A percentile compares a stretch with the other conserved stretches of the same genome.
Evolutionary conservation across 2,888 invertebrate genomes (phyloP).

Genomic region (Heliconius sara): DNA sequence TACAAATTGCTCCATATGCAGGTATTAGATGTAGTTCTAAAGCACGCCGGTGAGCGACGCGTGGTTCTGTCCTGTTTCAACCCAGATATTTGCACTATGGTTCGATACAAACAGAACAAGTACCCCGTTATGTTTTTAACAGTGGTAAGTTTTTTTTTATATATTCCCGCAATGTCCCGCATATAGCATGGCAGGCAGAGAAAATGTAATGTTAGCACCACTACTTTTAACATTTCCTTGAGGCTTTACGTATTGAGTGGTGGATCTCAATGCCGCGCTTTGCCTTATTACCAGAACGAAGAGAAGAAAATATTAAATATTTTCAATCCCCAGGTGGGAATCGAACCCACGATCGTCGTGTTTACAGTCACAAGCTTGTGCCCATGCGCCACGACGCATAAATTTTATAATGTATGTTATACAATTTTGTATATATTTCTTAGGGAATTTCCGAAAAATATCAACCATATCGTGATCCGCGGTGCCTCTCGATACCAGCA

Average conservation of each 20-base stretch:
- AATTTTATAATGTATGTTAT: not conserved
- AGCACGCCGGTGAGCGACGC: constrained; percentile 90
- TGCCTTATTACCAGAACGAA: too few species aligned
- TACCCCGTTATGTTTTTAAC: constrained; percentile 98
- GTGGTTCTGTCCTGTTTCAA: constrained; percentile 98
- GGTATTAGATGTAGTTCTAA: constrained; percentile 83
- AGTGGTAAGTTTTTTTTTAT: constrained; percentile 76
- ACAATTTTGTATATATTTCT: constrained; percentile 25
- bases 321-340: not conserved
- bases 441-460: constrained; percentile 84
- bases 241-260: not conserved
- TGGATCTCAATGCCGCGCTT: not conserved
- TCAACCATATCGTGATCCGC: constrained; percentile 91
- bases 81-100: constrained; percentile 97
- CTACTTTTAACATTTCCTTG: too few species aligned
- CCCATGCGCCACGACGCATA: not conserved
- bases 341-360: not conserved
- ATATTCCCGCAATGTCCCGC: not conserved
- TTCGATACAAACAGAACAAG: constrained; percentile 96
- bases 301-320: not conserved
- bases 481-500: constrained; percentile 91
- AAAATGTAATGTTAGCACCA: too few species aligned
- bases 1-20: constrained; percentile 57
- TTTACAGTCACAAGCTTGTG: too few species aligned
- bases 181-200: not conserved